Base-by-base conservation (phyloP, 2,888 invertebrate species). In the Metellina segmentata region DNA sequence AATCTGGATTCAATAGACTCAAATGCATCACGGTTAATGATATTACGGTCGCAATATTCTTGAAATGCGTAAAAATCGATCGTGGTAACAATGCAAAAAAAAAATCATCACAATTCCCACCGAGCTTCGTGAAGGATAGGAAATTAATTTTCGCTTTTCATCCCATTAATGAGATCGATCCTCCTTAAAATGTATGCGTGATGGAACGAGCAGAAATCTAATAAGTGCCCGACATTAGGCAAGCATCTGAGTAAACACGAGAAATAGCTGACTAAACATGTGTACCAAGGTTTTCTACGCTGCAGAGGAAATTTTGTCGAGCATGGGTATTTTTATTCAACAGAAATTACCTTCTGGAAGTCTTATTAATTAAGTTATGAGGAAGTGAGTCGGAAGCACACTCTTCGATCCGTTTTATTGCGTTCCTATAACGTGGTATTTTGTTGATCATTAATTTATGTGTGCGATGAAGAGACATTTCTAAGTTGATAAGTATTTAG, bases 61-160 rank as follows among this genome's bases (percentile, higher is more conserved):
- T 34, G 34, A 34, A 34, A 34, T 34, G 34, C 34, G 34, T 34
- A 61, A 61, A 61, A 61, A 61, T 61, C 61, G 16, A 61, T 61
- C 61, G 11, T 16, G 11, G 61, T 16, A 61, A 61, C 61, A 61
- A 61, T 16, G 61, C 61, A 61, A 61, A 61, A 61, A n/a, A n/a
- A 53, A 61, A 61, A 61, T 61, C 4, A 34, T 34, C 34, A 1
- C 61, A 16, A 61, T 61, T 16, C 61, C 13, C 0, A 1, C 61
- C 9, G 61, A 61, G 61, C 9, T 61, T 9, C 61, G 61, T 11
- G 7, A 61, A 8, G 61, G 61, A 61, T 61, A 61, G 48, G 75
- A 85, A 77, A 85, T 85, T 85, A 85, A 85, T 85, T 85, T 77
- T 51, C 81, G 49, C 51, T 48, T 71, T 61, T 77, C 49, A 20